Base-by-base conservation (phyloP, 2,113 vertebrate genomes). In the Coregonus clupeaformis region DNA sequence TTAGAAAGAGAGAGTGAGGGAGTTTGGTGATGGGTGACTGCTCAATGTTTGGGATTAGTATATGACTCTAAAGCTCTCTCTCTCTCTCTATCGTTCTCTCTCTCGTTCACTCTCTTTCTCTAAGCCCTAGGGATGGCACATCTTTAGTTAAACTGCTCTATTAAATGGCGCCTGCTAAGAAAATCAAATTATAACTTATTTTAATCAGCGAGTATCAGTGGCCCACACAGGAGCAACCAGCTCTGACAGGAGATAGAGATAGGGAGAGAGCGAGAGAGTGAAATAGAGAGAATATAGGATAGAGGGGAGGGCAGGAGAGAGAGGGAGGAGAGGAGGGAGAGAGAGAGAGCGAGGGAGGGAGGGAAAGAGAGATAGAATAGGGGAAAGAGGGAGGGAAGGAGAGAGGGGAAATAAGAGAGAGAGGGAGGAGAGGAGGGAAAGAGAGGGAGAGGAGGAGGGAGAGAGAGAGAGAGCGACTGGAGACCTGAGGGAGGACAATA, bases 151-250 rank as follows among this genome's bases (percentile, higher is more conserved):
- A 91, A 92, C 90, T 92, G 91, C 87, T 91, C 89, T 90, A 92
- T 92, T 92, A 92, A 92, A 91, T 84, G 88, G 86, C 81, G 90
- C 90, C 91, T 92, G 91, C 89, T 91, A 90, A 91, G 91, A 92
- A 91, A 92, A 92, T 92, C 90, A 92, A 92, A 92, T 92, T 92
- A 92, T 91, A 92, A 92, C 89, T 92, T 92, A 86, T 90, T 92
- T 91, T 91, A 91, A 91, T 91, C 90, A 91, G 90, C 73, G 89
- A 90, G 90, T 91, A 91, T 91, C 89, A 90, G 90, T 91, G 89
- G 90, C 90, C 88, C 89, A 91, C 90, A 91, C 90, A 91, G 89
- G 88, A 90, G 88, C 88, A 91, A 84, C 84, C 84, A 72, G 81
- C 87, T 86, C 85, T 89, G 88, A 90, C 87, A 88, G 85, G 80